phyloP scores from a whole-genome alignment of 2,797 vertebrate species.

The Gymnodraco acuticeps region DNA sequence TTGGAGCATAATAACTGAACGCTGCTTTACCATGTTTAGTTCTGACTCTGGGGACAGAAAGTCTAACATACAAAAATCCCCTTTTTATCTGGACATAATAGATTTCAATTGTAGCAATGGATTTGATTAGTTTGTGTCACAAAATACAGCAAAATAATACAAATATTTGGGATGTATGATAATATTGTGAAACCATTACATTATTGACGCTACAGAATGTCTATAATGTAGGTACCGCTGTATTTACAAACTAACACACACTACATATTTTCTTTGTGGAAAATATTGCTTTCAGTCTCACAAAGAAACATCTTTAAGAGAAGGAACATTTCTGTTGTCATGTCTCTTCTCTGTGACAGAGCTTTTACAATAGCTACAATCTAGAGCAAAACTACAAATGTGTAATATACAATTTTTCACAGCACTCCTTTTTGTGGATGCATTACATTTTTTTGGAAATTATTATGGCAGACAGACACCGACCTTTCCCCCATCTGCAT shows the following conservation, averaged over 20 bases:
- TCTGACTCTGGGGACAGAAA: no score
- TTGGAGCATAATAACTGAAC: no score
- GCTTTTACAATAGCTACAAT: slow-evolving; percentile 52
- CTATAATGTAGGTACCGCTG: not conserved
- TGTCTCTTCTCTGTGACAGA: slow-evolving; percentile 28
- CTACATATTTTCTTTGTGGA: not conserved
- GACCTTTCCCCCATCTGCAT: slow-evolving; percentile 97
- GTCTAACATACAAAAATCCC: not conserved
- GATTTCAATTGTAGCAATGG: not conserved
- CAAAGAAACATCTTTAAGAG: slow-evolving; percentile 23
- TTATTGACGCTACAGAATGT: not conserved
- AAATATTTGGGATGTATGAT: not conserved
- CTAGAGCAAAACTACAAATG: slow-evolving; percentile 40
- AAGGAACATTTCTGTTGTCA: slow-evolving; percentile 34
- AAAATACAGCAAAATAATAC: not conserved
- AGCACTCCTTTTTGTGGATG: not conserved
- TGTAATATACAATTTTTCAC: slow-evolving; percentile 29
- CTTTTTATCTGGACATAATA: not conserved
- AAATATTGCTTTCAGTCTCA: slow-evolving; percentile 5
- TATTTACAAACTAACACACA: not conserved
- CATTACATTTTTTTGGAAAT: not conserved
- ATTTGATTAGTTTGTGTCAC: not conserved
- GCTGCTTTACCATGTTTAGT: no score
- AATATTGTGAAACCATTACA: not conserved
- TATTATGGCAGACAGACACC: slow-evolving; percentile 21